Percentiles rank a stretch among this genome's conserved stretches.
phyloP scores from a whole-genome alignment of 2,113 vertebrate species.

The Miniopterus natalensis region DNA sequence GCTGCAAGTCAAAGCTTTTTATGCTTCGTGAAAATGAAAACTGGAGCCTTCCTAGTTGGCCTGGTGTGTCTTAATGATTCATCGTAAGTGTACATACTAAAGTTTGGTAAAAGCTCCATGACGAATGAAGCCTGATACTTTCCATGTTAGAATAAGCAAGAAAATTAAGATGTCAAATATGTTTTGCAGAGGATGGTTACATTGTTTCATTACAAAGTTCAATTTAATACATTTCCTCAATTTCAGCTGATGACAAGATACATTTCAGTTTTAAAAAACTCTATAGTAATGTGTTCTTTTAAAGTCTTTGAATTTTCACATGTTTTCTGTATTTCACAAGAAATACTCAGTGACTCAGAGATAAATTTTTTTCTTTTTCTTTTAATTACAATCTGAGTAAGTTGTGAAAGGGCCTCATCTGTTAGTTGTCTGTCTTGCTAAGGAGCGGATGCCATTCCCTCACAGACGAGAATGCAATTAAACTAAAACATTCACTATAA shows the following conservation, averaged over 20 bases:
- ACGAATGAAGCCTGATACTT: slow-evolving; percentile 68
- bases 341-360: neutral
- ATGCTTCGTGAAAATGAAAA: slow-evolving; percentile 73
- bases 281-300: neutral
- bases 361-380: neutral
- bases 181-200: slow-evolving; percentile 16
- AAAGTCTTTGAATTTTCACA: slow-evolving; percentile 45
- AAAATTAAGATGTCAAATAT: slow-evolving; percentile 78
- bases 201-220: slow-evolving; percentile 65
- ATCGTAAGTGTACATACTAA: slow-evolving; percentile 67
- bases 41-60: slow-evolving; percentile 64
- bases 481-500: neutral
- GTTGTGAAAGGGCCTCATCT: neutral
- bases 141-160: slow-evolving; percentile 59
- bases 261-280: neutral
- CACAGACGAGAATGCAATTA: neutral
- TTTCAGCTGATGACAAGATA: slow-evolving; percentile 50
- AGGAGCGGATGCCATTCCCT: neutral
- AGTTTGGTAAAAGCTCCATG: slow-evolving; percentile 62
- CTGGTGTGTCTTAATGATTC: slow-evolving; percentile 57
- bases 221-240: slow-evolving; percentile 62
- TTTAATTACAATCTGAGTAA: neutral
- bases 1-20: slow-evolving; percentile 76
- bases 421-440: neutral
- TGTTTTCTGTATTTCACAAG: neutral